A percentile compares a stretch with the other conserved stretches of the same genome.
phyloP scores from a whole-genome alignment of 1,140 invertebrate genomes.

The Telenomus remus region DNA sequence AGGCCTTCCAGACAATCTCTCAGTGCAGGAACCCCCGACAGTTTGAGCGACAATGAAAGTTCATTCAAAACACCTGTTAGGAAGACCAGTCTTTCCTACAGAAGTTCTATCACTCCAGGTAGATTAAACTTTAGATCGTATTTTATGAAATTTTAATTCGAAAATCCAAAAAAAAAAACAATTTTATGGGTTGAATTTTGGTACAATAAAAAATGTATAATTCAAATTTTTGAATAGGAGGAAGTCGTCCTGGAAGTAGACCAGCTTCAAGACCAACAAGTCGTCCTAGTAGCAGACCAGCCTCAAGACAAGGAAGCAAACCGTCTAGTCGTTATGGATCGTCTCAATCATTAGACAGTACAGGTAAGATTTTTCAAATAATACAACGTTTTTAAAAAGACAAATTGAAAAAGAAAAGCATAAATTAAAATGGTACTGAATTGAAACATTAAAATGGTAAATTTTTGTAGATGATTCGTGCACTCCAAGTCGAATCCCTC shows the following conservation, averaged over 20 bases:
- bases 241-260: slow-evolving; percentile 77
- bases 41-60: slow-evolving; percentile 89
- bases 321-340: slow-evolving; percentile 95
- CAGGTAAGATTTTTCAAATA: slow-evolving; percentile 77
- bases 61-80: slow-evolving; percentile 77
- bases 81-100: slow-evolving; percentile 70
- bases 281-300: slow-evolving; percentile 85
- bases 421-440: background rate
- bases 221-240: slow-evolving; percentile 61
- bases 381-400: background rate
- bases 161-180: too few relatives aligned
- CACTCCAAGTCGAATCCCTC: slow-evolving; percentile 84
- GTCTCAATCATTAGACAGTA: slow-evolving; percentile 91
- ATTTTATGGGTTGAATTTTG: too few relatives aligned
- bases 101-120: slow-evolving; percentile 76
- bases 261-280: slow-evolving; percentile 82
- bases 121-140: slow-evolving; percentile 27
- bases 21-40: slow-evolving; percentile 89
- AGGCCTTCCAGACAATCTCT: slow-evolving; percentile 82
- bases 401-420: background rate
- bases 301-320: slow-evolving; percentile 88
- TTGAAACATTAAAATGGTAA: background rate
- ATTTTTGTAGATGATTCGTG: slow-evolving; percentile 65
- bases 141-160: too few relatives aligned
- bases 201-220: too few relatives aligned